phyloP scores from a whole-genome alignment of 2,797 vertebrate species.

The Notamacropus eugenii region DNA sequence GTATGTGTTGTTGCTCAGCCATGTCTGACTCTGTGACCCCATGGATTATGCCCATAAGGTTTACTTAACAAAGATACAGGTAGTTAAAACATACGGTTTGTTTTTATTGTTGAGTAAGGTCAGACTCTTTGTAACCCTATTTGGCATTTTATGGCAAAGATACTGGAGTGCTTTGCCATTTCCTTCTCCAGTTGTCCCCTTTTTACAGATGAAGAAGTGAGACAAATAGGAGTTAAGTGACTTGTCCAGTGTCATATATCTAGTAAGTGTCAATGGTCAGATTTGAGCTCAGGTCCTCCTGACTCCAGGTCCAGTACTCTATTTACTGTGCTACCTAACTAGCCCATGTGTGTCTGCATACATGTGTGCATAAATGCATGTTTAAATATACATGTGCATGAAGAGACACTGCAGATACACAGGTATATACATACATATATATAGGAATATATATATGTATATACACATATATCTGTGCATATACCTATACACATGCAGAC shows the following conservation, averaged over 20 bases:
- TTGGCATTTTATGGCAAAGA: neutral
- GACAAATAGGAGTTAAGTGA: neutral
- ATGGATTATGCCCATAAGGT: neutral
- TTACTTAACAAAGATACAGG: neutral
- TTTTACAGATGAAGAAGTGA: neutral
- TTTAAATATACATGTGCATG: neutral
- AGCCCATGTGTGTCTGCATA: neutral
- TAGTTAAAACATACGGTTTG: neutral
- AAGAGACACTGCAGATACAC: neutral
- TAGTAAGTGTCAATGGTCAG: neutral
- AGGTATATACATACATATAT: neutral
- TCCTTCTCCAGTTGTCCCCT: neutral
- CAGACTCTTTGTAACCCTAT: no score
- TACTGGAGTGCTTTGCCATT: neutral
- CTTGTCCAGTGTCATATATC: neutral
- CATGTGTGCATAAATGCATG: neutral
- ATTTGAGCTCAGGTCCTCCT: neutral
- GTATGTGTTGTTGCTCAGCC: neutral
- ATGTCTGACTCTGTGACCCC: neutral
- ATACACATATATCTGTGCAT: no score
- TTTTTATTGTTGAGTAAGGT: no score
- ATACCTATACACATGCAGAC: neutral
- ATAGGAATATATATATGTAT: no score
- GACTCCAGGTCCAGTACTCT: neutral
- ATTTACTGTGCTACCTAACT: neutral